These are phyloP conservation scores for Conistra vaccinii DNA, from an alignment of 2,888 invertebrate species.

Conservation along the genomic window DNA sequence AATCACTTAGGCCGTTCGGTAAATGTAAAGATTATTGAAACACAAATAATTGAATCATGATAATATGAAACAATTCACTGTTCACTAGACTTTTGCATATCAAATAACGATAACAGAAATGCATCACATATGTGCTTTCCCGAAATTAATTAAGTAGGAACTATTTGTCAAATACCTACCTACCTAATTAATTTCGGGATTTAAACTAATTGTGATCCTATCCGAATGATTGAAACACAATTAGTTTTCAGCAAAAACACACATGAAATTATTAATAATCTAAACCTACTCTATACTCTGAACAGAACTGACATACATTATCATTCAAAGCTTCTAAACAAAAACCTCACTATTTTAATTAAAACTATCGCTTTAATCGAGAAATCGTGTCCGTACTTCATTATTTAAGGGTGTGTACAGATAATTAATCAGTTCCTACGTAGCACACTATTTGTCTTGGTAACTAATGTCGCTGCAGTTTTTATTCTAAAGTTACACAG, in stretches of 20 bases:
- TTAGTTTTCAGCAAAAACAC: neutral
- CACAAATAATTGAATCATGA: neutral
- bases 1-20: neutral
- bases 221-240: neutral
- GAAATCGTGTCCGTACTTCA: constrained; percentile 53
- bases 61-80: neutral
- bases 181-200: neutral
- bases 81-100: neutral
- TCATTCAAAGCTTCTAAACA: constrained; percentile 8
- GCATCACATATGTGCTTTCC: neutral
- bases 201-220: neutral
- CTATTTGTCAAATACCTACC: neutral
- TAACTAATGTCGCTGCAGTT: constrained; percentile 51
- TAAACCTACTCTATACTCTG: neutral
- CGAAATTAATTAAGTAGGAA: neutral
- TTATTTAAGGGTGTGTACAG: constrained; percentile 57
- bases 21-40: constrained; percentile 5
- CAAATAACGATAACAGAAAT: neutral
- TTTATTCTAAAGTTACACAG: constrained; percentile 47
- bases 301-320: constrained; percentile 3
- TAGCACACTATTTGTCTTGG: constrained; percentile 61
- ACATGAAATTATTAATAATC: neutral
- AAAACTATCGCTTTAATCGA: constrained; percentile 48
- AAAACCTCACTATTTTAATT: constrained; percentile 32
- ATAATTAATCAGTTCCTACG: constrained; percentile 60